Evolutionary conservation across 1,140 invertebrate genomes (phyloP).

Genomic region (Zaprionus nigranus): DNA sequence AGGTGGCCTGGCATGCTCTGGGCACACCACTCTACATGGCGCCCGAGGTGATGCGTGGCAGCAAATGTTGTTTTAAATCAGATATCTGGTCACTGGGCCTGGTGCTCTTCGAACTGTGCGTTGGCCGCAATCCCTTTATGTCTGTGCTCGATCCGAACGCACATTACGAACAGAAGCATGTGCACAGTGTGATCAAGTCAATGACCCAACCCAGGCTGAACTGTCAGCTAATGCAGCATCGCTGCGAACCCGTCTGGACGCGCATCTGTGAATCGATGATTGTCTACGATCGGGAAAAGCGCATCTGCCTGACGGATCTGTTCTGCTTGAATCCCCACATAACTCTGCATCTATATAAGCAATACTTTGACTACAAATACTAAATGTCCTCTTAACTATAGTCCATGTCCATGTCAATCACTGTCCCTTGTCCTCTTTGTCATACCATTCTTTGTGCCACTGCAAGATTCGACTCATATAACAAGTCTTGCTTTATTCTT

Average conservation of each 20-base stretch:
- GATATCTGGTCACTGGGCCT: slow-evolving; percentile 94
- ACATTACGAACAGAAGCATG: slow-evolving; percentile 43
- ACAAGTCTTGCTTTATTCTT: slow-evolving; percentile 24
- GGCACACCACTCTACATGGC: slow-evolving; percentile 93
- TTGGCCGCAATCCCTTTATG: slow-evolving; percentile 89
- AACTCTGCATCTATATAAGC: slow-evolving; percentile 56
- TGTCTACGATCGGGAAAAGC: slow-evolving; percentile 56
- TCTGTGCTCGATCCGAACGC: slow-evolving; percentile 37
- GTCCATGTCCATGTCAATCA: background rate
- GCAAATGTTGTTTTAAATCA: slow-evolving; percentile 88
- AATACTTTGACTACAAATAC: slow-evolving; percentile 76
- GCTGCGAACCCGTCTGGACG: slow-evolving; percentile 59
- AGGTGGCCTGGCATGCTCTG: slow-evolving; percentile 31
- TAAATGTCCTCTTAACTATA: slow-evolving; percentile 20
- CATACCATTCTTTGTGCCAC: background rate
- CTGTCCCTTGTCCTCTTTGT: background rate
- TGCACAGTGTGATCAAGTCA: slow-evolving; percentile 52
- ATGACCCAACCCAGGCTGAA: slow-evolving; percentile 55
- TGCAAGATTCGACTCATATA: background rate
- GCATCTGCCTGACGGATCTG: slow-evolving; percentile 65
- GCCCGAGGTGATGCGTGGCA: slow-evolving; percentile 90
- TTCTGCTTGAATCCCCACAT: slow-evolving; percentile 52
- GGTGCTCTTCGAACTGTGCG: slow-evolving; percentile 89
- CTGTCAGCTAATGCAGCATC: slow-evolving; percentile 53
- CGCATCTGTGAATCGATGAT: slow-evolving; percentile 72